Base-by-base conservation (phyloP, 2,113 vertebrate species). In the Rhineura floridana region DNA sequence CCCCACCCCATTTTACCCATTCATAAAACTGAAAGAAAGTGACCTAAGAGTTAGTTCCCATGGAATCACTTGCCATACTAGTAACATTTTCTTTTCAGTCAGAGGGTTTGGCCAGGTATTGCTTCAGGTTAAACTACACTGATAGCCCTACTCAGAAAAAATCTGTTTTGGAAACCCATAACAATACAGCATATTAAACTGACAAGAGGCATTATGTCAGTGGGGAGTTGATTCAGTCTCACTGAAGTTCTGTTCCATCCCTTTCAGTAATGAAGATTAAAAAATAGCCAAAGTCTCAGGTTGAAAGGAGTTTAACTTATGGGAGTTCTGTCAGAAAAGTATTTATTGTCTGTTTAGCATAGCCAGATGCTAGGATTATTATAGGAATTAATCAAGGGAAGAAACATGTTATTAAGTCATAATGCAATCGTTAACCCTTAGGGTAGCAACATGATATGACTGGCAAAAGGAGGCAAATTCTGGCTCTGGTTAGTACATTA, bases 391-490 rank as follows among this genome's bases (percentile, higher is more conserved):
- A 89, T 84, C 88, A 72, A 80, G 75, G 76, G 52, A 73, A 78
- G 42, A 84, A 85, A 63, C 65, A 48, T 73, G 83, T 46, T 89
- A 89, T 89, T 84, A 89, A 89, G 83, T 78, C 83, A 89, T 85
- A 85, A 85, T 84, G 88, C 83, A 89, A 85, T 85, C 72, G 69
- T 88, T 88, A 88, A 77, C 87, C 87, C 87, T 88, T 88, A 88
- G 87, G 87, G 82, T 83, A 88, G 72, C 88, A 89, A 85, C 88
- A 85, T 89, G 88, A 85, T 85, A 80, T 44, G 30, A 89, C 73
- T 89, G 67, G 83, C 75, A 89, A 80, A 84, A 85, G 39, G 75
- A 89, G 75, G 52, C 48, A 85, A 70, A 83, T 88, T 83, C 70
- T 88, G 87, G 70, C 87, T 88, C 70, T 65, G 55, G 62, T 83